These are phyloP conservation scores for Oenanthe melanoleuca DNA, from an alignment of 2,113 vertebrate genomes.

Conservation along the genomic window DNA sequence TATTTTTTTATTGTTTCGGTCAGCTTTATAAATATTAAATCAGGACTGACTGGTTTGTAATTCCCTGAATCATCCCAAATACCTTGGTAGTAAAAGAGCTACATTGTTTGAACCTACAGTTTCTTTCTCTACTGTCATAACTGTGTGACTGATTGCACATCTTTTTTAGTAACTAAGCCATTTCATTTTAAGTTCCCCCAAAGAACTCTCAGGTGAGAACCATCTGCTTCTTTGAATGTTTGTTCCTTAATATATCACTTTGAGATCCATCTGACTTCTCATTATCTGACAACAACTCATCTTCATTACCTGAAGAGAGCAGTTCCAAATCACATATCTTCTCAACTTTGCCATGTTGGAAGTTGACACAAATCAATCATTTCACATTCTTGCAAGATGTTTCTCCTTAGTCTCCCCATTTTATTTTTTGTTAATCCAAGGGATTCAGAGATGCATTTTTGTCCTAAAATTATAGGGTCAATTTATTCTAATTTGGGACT, in stretches of 20 bases:
- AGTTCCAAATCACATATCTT: neutral
- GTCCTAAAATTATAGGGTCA: neutral
- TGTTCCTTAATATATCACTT: conserved; percentile 6
- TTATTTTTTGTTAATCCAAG: neutral
- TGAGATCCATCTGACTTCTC: neutral
- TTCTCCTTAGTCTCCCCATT: neutral
- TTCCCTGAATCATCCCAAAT: neutral
- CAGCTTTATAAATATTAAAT: neutral
- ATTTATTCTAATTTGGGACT: neutral
- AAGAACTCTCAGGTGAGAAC: conserved; percentile 1
- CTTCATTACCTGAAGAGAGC: conserved; percentile 18
- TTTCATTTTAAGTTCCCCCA: neutral
- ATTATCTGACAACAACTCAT: conserved; percentile 17
- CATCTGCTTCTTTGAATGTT: conserved; percentile 22
- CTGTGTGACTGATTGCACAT: neutral
- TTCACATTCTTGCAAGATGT: neutral
- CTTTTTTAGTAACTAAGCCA: neutral
- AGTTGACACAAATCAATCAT: conserved; percentile 1
- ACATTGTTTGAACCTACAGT: neutral
- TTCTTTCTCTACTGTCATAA: neutral
- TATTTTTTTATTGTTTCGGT: neutral
- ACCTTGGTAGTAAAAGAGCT: neutral
- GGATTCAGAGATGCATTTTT: neutral
- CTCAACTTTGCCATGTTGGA: neutral
- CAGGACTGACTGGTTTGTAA: neutral